phyloP scores from a whole-genome alignment of 2,113 vertebrate species.

The Myiozetetes cayanensis region DNA sequence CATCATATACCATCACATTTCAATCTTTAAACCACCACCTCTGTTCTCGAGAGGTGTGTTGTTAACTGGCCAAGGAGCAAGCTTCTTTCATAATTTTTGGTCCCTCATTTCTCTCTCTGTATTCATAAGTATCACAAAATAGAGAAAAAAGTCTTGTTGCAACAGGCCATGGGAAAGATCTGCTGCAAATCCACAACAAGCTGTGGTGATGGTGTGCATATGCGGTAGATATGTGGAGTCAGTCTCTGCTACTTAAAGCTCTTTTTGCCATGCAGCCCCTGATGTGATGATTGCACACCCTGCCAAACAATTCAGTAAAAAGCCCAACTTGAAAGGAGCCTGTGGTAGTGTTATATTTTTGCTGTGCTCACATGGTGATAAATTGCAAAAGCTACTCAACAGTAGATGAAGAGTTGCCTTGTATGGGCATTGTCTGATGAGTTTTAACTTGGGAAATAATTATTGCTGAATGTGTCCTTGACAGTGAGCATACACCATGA shows the following conservation, averaged over 20 bases:
- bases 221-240: not conserved
- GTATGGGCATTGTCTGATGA: conserved; percentile 35
- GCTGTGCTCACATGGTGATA: conserved; percentile 9
- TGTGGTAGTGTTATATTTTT: conserved; percentile 20
- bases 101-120: not conserved
- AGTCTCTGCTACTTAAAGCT: not conserved
- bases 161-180: not conserved
- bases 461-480: conserved; percentile 1
- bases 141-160: not conserved
- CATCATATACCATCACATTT: not conserved
- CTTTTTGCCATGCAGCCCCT: not conserved
- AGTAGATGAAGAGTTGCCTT: conserved; percentile 37
- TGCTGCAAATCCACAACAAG: not conserved
- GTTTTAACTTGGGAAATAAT: conserved; percentile 31
- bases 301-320: conserved; percentile 19
- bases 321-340: conserved; percentile 24
- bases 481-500: not conserved
- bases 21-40: not conserved
- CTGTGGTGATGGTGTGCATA: not conserved
- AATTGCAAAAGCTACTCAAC: conserved; percentile 23
- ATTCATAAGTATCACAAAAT: not conserved
- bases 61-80: not conserved
- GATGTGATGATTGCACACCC: not conserved
- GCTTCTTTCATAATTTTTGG: not conserved
- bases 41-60: not conserved